Evolutionary conservation across 2,888 invertebrate genomes (phyloP).

Genomic region (Serripes groenlandicus): DNA sequence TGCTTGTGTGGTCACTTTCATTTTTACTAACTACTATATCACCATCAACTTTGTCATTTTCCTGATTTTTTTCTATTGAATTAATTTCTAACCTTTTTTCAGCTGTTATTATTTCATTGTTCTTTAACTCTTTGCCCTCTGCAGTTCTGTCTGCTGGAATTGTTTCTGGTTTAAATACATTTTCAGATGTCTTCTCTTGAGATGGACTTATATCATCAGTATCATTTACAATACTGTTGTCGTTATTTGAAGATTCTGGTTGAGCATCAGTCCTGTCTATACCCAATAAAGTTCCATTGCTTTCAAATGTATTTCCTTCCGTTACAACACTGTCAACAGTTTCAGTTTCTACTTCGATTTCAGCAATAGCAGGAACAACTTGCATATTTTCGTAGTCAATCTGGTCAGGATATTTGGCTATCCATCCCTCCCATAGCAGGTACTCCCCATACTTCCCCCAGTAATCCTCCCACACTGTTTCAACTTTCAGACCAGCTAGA

Average conservation of each 20-base stretch:
- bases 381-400: conserved; percentile 71
- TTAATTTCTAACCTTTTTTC: not conserved
- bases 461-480: conserved; percentile 77
- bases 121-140: not conserved
- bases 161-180: not conserved
- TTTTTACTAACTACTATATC: not conserved
- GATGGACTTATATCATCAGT: not conserved
- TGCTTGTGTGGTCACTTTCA: not conserved
- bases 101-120: not conserved
- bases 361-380: conserved; percentile 72
- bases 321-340: not conserved
- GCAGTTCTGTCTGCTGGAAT: not conserved
- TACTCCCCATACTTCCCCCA: conserved; percentile 83
- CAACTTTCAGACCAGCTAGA: conserved; percentile 62
- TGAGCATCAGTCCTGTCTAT: too few species aligned
- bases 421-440: conserved; percentile 83
- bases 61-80: not conserved
- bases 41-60: not conserved
- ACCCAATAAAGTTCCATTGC: not conserved
- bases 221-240: not conserved
- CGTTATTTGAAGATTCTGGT: not conserved
- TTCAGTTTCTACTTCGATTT: conserved; percentile 72
- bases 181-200: not conserved
- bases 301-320: not conserved
- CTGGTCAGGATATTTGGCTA: conserved; percentile 83